A percentile compares a stretch with the other conserved stretches of the same genome.
These are phyloP conservation scores for Etia nguti DNA, from an alignment of 2,113 vertebrate species.

Conservation along the genomic window DNA sequence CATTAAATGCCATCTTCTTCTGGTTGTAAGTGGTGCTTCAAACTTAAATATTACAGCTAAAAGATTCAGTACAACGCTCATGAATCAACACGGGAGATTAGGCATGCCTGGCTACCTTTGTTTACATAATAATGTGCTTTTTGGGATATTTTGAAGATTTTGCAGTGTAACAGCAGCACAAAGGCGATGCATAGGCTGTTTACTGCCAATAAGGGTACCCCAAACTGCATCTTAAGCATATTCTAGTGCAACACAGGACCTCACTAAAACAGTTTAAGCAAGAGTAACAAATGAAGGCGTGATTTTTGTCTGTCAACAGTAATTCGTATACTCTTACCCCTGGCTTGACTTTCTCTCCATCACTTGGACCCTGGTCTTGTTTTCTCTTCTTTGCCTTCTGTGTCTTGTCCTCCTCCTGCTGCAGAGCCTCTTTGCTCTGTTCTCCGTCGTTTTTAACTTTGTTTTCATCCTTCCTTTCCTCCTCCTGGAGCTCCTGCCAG, in stretches of 20 bases:
- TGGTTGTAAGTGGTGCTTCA: not conserved
- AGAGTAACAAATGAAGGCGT: not conserved
- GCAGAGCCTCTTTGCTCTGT: not conserved
- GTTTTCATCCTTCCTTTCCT: not conserved
- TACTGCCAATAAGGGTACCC: not conserved
- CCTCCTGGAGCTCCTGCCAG: slow-evolving; percentile 34
- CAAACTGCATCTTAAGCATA: not conserved
- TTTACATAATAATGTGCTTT: not conserved
- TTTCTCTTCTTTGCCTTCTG: slow-evolving; percentile 1
- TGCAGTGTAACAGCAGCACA: not conserved
- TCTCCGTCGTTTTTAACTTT: not conserved
- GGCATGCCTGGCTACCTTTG: not conserved
- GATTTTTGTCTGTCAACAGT: not conserved
- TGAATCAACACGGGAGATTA: not conserved
- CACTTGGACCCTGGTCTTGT: not conserved
- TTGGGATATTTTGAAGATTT: not conserved
- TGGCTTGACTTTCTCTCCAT: slow-evolving; percentile 25
- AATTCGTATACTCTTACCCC: slow-evolving; percentile 42
- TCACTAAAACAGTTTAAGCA: not conserved
- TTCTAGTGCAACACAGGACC: not conserved
- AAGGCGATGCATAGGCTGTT: too few species aligned
- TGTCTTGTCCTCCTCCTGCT: not conserved
- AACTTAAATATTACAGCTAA: not conserved
- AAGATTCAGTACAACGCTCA: not conserved
- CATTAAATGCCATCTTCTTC: not conserved